These are phyloP conservation scores for Monoplex corrugatus DNA, from an alignment of 2,888 invertebrate species.

Conservation along the genomic window DNA sequence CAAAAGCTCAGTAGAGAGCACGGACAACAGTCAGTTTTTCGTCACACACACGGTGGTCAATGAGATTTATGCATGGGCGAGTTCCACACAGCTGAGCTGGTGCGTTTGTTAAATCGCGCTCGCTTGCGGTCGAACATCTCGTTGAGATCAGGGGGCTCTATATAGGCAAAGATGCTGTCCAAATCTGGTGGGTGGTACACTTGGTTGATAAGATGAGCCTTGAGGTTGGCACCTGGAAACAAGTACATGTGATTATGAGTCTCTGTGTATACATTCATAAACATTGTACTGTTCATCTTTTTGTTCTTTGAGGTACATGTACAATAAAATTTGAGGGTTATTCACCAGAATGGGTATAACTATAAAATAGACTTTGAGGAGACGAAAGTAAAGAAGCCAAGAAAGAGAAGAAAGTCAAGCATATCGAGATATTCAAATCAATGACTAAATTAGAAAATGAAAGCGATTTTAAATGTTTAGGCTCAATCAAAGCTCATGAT, in stretches of 20 bases:
- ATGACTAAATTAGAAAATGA: too few relatives aligned
- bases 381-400: too few relatives aligned
- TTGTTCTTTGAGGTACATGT: too few relatives aligned
- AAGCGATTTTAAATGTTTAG: too few relatives aligned
- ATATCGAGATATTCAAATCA: too few relatives aligned
- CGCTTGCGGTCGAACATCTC: conserved; percentile 78
- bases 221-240: conserved; percentile 72
- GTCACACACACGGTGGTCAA: neutral
- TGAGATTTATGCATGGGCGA: conserved; percentile 77
- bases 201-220: conserved; percentile 75
- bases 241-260: conserved; percentile 5
- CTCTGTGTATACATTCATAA: neutral
- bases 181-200: conserved; percentile 77
- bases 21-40: neutral
- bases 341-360: too few relatives aligned
- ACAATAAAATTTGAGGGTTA: too few relatives aligned
- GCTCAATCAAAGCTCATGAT: too few relatives aligned
- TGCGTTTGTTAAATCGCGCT: conserved; percentile 80
- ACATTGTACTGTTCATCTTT: too few relatives aligned
- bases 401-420: too few relatives aligned
- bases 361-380: too few relatives aligned
- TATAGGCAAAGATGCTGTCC: conserved; percentile 72
- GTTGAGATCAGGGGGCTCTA: conserved; percentile 78
- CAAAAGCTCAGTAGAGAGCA: neutral
- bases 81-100: conserved; percentile 82